phyloP scores from a whole-genome alignment of 2,888 invertebrate species.

The Coecobrya sp. region DNA sequence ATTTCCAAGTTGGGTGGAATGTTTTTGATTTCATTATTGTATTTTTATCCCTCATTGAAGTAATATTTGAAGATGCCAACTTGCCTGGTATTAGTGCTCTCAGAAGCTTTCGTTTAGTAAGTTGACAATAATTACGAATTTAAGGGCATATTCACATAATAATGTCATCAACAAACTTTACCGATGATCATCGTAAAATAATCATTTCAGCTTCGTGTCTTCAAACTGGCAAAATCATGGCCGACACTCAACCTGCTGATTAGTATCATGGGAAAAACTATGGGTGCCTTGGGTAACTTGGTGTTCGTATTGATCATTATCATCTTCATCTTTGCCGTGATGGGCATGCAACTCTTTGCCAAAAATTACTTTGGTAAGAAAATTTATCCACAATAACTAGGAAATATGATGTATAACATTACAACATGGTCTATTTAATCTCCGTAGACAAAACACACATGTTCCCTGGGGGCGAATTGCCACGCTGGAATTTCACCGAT shows the following conservation, averaged over 20 bases:
- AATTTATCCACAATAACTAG: neutral
- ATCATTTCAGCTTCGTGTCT: constrained; percentile 95
- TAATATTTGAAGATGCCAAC: constrained; percentile 86
- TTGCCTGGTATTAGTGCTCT: constrained; percentile 88
- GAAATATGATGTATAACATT: neutral
- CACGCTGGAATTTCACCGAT: constrained; percentile 91
- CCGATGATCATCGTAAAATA: neutral
- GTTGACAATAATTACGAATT: constrained; percentile 89
- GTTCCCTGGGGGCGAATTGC: constrained; percentile 95
- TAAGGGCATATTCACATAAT: too few species aligned
- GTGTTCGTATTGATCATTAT: constrained; percentile 99
- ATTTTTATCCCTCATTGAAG: constrained; percentile 94
- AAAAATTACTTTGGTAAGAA: constrained; percentile 95
- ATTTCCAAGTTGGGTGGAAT: constrained; percentile 99
- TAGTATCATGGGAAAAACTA: constrained; percentile 94
- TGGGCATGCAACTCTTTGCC: constrained; percentile 99
- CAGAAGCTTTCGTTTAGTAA: constrained; percentile 98
- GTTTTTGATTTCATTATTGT: constrained; percentile 92
- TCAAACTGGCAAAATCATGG: constrained; percentile 97
- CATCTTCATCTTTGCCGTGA: constrained; percentile 99
- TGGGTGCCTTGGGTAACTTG: constrained; percentile 98
- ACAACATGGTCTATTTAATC: neutral
- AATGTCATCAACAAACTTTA: too few species aligned
- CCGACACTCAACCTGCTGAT: constrained; percentile 99
- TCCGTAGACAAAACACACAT: constrained; percentile 93